Base-by-base conservation (phyloP, 2,888 invertebrate genomes). In the Eudasyphora cyanicolor region DNA sequence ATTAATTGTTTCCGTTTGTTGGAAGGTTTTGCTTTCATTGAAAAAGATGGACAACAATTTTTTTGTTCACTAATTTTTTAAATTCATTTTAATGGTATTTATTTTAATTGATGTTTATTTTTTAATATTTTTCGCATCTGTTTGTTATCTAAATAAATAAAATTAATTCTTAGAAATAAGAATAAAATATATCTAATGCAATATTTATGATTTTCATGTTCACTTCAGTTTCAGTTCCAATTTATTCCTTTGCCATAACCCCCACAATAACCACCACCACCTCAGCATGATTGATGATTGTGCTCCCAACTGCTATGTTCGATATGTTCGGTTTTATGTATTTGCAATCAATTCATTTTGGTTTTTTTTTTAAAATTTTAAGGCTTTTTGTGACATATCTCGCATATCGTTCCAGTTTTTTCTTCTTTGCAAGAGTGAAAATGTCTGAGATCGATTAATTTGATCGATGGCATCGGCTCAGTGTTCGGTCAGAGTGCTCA, bases 251-350 rank as follows among this genome's bases (percentile, higher is more conserved):
- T 19, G 54, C 5, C 38, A 1, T 2, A 14, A 8, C 10, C 8
- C 10, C 17, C 54, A 17, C 49, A 12, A n/a, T n/a, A n/a, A n/a
- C n/a, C 32, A 32, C 32, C 4, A 4, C 7, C 45, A 45, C n/a
- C 2, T 8, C 54, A 62, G 32, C n/a, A 38, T 67, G 67, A 67
- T 67, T 67, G 67, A 67, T 67, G 67, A 67, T 64, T 35, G 19
- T 29, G 17, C 6, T n/a, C n/a, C n/a, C n/a, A n/a, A n/a, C n/a
- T n/a, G n/a, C n/a, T n/a, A n/a, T n/a, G n/a, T n/a, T n/a, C n/a
- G n/a, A n/a, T n/a, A n/a, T n/a, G n/a, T n/a, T 51, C 5, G 7
- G 17, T 32, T 4, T 45, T n/a, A n/a, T 45, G n/a, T 45, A 19
- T 35, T 35, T 17, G 62, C 62, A 62, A 62, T 62, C 62, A 62